Evolutionary conservation across 1,140 invertebrate genomes (phyloP).

Genomic region (Latrodectus geometricus): DNA sequence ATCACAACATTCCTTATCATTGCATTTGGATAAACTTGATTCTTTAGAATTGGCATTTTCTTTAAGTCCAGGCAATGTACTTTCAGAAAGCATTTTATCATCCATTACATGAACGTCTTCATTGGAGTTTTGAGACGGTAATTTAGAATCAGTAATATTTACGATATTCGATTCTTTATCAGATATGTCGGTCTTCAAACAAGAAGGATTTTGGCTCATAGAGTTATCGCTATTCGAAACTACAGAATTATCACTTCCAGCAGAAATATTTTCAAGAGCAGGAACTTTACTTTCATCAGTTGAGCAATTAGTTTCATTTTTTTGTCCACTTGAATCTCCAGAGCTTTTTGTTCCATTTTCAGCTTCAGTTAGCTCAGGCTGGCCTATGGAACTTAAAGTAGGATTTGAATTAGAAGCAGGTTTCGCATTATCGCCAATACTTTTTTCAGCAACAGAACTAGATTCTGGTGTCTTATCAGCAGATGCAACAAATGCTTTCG

Average conservation of each 20-base stretch:
- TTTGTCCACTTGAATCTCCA: conserved; percentile 2
- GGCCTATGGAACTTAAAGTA: neutral
- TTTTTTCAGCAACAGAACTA: neutral
- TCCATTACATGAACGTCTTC: neutral
- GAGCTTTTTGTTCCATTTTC: conserved; percentile 3
- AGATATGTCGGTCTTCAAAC: neutral
- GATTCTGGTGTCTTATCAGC: conserved; percentile 5
- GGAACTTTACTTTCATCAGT: conserved; percentile 12
- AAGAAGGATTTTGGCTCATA: neutral
- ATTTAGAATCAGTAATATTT: neutral
- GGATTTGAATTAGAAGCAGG: neutral
- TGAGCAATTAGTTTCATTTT: neutral
- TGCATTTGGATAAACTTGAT: too few species aligned
- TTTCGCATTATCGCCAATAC: neutral
- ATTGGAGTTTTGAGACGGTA: neutral
- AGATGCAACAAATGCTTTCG: neutral
- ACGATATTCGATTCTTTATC: neutral
- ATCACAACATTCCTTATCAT: too few species aligned
- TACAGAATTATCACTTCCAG: neutral
- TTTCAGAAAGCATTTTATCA: neutral
- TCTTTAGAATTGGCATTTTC: neutral
- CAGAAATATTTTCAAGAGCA: neutral
- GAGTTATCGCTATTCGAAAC: neutral
- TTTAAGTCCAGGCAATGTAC: neutral
- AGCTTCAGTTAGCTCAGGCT: neutral